A percentile compares a stretch with the other conserved stretches of the same genome.
phyloP scores from a whole-genome alignment of 2,888 invertebrate species.

The Diploptera punctata region DNA sequence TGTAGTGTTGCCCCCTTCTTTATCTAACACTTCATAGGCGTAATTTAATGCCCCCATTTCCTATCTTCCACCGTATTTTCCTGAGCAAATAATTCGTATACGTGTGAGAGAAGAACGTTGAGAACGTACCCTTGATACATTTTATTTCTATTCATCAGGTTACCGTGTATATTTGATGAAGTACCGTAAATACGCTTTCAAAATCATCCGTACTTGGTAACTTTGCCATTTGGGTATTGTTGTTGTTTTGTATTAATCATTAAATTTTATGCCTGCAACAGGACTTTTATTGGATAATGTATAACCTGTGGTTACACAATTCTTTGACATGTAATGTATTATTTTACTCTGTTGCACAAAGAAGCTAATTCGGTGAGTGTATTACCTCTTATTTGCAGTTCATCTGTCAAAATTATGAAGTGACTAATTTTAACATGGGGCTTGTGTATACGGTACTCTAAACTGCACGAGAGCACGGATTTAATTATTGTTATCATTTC shows the following conservation, averaged over 20 bases:
- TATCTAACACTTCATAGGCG: background rate
- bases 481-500: background rate
- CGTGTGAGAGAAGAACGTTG: background rate
- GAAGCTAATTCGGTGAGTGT: background rate
- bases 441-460: too few species aligned
- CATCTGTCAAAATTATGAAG: background rate
- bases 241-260: too few species aligned
- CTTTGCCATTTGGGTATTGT: background rate
- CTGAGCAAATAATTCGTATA: background rate
- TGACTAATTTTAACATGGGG: background rate
- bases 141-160: background rate
- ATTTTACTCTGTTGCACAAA: conserved; percentile 2
- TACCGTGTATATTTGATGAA: background rate
- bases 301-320: background rate
- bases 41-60: background rate
- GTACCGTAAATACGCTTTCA: background rate
- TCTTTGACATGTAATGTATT: background rate
- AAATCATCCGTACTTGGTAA: background rate
- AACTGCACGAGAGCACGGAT: background rate
- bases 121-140: background rate
- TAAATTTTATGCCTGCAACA: too few species aligned
- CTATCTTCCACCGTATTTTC: background rate
- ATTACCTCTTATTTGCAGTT: background rate
- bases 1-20: background rate
- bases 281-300: too few species aligned